Conservation (phyloP, 2,888 invertebrate species). For the Branchipolynoe longqiensis region DNA sequence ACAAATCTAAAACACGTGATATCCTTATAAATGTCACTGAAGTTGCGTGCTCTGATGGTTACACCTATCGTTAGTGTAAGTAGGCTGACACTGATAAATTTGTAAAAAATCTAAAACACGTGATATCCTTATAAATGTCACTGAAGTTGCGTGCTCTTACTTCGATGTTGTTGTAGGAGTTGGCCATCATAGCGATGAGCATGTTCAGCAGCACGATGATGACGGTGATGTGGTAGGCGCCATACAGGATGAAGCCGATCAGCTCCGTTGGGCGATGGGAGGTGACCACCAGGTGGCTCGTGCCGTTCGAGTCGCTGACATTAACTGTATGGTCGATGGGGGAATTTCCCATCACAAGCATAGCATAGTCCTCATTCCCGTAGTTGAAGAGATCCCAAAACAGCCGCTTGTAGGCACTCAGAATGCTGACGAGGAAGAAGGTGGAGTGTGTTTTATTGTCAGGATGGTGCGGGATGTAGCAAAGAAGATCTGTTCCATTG, state of each 20-base stretch:
- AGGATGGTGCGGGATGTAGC: too few relatives aligned
- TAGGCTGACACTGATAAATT: too few relatives aligned
- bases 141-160: too few relatives aligned
- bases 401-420: slow-evolving; percentile 33
- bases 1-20: too few relatives aligned
- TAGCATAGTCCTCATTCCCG: slow-evolving; percentile 30
- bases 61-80: too few relatives aligned
- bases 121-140: too few relatives aligned
- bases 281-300: neutral
- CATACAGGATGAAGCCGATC: slow-evolving; percentile 53
- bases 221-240: slow-evolving; percentile 58
- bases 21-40: too few relatives aligned
- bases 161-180: slow-evolving; percentile 59
- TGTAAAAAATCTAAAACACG: too few relatives aligned
- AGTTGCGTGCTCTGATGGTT: too few relatives aligned
- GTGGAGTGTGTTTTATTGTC: too few relatives aligned
- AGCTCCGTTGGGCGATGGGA: slow-evolving; percentile 6
- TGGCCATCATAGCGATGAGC: slow-evolving; percentile 62
- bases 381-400: slow-evolving; percentile 58
- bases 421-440: too few relatives aligned
- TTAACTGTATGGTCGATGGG: neutral
- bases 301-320: neutral
- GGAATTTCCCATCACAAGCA: neutral
- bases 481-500: too few relatives aligned
- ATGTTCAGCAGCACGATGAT: slow-evolving; percentile 60